These are phyloP conservation scores for Petroica traversi DNA, from an alignment of 2,113 vertebrate genomes.

Conservation along the genomic window DNA sequence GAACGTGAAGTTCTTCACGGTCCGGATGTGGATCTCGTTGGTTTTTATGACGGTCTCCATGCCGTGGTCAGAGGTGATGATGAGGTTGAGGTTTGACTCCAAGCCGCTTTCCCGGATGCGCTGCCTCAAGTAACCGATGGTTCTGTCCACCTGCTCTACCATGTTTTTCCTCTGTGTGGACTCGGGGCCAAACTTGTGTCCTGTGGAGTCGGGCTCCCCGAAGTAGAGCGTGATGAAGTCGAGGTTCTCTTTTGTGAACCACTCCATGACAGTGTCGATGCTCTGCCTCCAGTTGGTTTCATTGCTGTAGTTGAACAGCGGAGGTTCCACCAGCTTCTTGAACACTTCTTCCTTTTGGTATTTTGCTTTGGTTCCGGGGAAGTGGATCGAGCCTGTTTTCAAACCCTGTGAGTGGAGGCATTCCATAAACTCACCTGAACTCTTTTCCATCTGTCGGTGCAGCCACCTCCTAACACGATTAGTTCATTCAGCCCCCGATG, in stretches of 20 bases:
- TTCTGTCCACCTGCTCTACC: slow-evolving; percentile 85
- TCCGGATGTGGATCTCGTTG: slow-evolving; percentile 71
- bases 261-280: slow-evolving; percentile 77
- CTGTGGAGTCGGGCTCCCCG: slow-evolving; percentile 82
- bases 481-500: background rate
- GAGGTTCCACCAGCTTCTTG: slow-evolving; percentile 73
- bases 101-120: slow-evolving; percentile 58
- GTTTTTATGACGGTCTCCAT: slow-evolving; percentile 76
- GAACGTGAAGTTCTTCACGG: slow-evolving; percentile 78
- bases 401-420: slow-evolving; percentile 77
- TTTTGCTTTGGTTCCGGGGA: slow-evolving; percentile 81
- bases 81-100: slow-evolving; percentile 75
- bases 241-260: slow-evolving; percentile 76
- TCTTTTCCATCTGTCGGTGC: background rate
- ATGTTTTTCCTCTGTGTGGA: slow-evolving; percentile 74
- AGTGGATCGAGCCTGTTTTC: slow-evolving; percentile 86
- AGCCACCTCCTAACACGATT: background rate
- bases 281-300: slow-evolving; percentile 82
- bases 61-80: slow-evolving; percentile 88
- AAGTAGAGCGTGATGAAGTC: slow-evolving; percentile 89
- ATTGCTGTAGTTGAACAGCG: slow-evolving; percentile 72
- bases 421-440: background rate
- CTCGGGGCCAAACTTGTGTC: slow-evolving; percentile 84
- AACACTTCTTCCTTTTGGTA: slow-evolving; percentile 75
- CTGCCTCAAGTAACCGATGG: slow-evolving; percentile 81